Evolutionary conservation across 2,888 invertebrate species (phyloP).

Genomic region (Tinea semifulvella): DNA sequence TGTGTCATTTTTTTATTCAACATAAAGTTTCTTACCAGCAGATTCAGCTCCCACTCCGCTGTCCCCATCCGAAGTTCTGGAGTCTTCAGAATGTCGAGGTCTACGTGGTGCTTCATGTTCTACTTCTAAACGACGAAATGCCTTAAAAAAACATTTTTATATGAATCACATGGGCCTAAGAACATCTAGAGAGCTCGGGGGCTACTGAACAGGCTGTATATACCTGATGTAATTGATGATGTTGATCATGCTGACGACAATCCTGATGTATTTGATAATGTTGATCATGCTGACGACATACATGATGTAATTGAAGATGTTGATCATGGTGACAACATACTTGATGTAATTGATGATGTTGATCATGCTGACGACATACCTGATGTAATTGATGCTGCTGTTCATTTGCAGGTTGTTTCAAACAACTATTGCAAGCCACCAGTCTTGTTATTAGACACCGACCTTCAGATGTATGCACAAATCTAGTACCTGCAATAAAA

Average conservation of each 20-base stretch:
- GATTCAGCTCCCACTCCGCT: slow-evolving; percentile 89
- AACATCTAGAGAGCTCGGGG: not conserved
- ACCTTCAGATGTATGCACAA: slow-evolving; percentile 97
- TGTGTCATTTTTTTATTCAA: too few relatives aligned
- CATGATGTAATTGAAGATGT: slow-evolving; percentile 27
- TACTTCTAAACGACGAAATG: slow-evolving; percentile 8
- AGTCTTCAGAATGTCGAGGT: slow-evolving; percentile 72
- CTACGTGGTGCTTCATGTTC: slow-evolving; percentile 27
- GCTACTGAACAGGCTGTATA: too few relatives aligned
- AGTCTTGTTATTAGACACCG: slow-evolving; percentile 92
- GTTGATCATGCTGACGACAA: not conserved
- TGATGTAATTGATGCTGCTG: slow-evolving; percentile 27
- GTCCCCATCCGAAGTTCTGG: slow-evolving; percentile 83
- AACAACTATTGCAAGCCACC: slow-evolving; percentile 91
- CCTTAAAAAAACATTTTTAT: slow-evolving; percentile 1
- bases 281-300: slow-evolving; percentile 12
- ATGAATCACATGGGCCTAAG: not conserved
- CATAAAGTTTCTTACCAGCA: slow-evolving; percentile 34
- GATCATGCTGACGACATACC: slow-evolving; percentile 18
- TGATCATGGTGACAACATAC: too few relatives aligned
- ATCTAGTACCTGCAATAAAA: slow-evolving; percentile 84
- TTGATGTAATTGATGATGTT: too few relatives aligned
- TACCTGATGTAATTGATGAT: not conserved
- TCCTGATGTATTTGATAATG: too few relatives aligned
- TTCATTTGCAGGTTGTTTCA: slow-evolving; percentile 50